Evolutionary conservation across 2,797 vertebrate species (phyloP).

Genomic region (Anomalospiza imberbis): DNA sequence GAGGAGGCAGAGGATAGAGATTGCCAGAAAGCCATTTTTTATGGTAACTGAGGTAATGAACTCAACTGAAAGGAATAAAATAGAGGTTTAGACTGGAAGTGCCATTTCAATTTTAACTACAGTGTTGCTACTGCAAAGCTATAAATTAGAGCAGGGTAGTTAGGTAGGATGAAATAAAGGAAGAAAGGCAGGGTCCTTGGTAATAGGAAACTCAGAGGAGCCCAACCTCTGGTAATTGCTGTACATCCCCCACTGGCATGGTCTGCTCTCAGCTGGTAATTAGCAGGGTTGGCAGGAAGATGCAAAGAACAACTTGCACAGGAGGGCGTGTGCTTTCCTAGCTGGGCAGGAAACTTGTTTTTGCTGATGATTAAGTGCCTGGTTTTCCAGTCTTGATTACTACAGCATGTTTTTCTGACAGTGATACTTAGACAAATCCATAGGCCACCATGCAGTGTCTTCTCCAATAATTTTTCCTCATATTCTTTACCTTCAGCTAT

Average conservation of each 20-base stretch:
- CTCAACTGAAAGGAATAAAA: conserved; percentile 44
- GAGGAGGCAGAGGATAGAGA: neutral
- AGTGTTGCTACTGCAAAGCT: neutral
- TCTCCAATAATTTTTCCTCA: neutral
- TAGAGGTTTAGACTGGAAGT: conserved; percentile 5
- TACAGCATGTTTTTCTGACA: neutral
- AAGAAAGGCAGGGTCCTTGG: neutral
- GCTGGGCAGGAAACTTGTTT: neutral
- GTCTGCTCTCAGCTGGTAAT: neutral
- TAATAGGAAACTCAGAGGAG: neutral
- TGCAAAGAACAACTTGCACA: neutral
- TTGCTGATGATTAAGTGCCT: neutral
- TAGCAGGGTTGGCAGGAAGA: neutral
- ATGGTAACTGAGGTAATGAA: conserved; percentile 46
- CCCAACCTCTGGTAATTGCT: neutral
- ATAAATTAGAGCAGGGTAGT: conserved; percentile 12
- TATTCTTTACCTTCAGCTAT: neutral
- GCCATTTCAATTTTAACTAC: conserved; percentile 34
- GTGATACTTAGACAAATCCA: neutral
- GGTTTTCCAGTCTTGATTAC: neutral
- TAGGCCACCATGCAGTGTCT: neutral
- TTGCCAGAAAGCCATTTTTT: conserved; percentile 31
- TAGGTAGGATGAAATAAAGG: neutral
- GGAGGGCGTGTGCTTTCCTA: neutral
- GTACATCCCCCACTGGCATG: neutral